phyloP scores from a whole-genome alignment of 2,797 vertebrate genomes.

The Basileuterus tristriatus region DNA sequence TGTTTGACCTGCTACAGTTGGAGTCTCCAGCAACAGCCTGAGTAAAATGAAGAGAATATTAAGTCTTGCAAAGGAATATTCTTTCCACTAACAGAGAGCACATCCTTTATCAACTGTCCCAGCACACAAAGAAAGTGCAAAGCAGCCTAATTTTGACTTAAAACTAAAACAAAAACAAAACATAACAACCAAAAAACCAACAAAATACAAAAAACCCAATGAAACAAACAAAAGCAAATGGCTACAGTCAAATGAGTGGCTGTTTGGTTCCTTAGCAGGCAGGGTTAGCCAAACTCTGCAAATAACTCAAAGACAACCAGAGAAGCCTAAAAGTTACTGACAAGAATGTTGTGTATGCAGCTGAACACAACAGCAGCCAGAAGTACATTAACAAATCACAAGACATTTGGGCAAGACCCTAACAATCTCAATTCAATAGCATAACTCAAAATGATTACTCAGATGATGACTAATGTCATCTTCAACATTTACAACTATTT shows the following conservation, averaged over 20 bases:
- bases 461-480: not conserved
- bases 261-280: not conserved
- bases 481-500: not conserved
- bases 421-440: not conserved
- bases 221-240: not conserved
- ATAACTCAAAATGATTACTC: not conserved
- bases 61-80: not conserved
- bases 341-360: not conserved
- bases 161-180: not conserved
- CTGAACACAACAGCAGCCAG: not conserved
- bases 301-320: not conserved
- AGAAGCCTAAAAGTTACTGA: not conserved
- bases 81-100: not conserved
- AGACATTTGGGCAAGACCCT: not conserved
- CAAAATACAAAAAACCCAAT: not conserved
- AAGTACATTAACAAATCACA: not conserved
- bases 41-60: not conserved
- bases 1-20: not conserved
- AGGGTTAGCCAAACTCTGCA: not conserved
- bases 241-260: not conserved
- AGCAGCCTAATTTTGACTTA: not conserved
- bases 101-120: accelerated
- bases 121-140: not conserved
- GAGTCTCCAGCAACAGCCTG: not conserved
- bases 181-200: not conserved